Evolutionary conservation across 2,113 vertebrate species (phyloP).

Genomic region (Cariama cristata): DNA sequence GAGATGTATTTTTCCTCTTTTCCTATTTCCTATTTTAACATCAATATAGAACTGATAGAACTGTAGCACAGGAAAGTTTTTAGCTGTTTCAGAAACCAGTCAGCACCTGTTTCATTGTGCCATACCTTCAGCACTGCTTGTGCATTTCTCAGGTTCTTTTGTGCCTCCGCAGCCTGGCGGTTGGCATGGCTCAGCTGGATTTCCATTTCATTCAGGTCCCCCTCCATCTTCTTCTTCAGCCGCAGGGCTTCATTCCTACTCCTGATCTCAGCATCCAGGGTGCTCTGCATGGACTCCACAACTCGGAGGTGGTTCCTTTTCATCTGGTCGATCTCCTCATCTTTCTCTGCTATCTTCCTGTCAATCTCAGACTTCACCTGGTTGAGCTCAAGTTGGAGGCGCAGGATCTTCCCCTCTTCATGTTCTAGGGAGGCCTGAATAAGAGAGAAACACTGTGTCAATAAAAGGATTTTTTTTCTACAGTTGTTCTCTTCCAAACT

Average conservation of each 20-base stretch:
- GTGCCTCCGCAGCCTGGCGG: no score
- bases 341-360: not conserved
- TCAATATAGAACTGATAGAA: not conserved
- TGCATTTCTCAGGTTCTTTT: not conserved
- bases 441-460: not conserved
- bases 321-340: not conserved
- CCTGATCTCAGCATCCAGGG: constrained; percentile 75
- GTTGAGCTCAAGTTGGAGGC: not conserved
- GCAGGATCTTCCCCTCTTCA: constrained; percentile 84
- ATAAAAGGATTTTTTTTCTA: no score
- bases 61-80: not conserved
- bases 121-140: constrained; percentile 71
- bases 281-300: not conserved
- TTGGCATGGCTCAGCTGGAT: no score
- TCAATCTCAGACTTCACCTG: not conserved
- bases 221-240: not conserved
- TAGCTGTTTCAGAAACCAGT: not conserved
- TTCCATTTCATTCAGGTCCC: no score
- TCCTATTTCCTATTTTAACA: not conserved
- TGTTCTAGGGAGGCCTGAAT: not conserved
- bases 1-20: not conserved
- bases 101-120: not conserved
- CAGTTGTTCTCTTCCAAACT: no score
- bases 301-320: no score
- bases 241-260: constrained; percentile 78